phyloP scores from a whole-genome alignment of 2,888 invertebrate species.

The Zaprionus bogoriensis region DNA sequence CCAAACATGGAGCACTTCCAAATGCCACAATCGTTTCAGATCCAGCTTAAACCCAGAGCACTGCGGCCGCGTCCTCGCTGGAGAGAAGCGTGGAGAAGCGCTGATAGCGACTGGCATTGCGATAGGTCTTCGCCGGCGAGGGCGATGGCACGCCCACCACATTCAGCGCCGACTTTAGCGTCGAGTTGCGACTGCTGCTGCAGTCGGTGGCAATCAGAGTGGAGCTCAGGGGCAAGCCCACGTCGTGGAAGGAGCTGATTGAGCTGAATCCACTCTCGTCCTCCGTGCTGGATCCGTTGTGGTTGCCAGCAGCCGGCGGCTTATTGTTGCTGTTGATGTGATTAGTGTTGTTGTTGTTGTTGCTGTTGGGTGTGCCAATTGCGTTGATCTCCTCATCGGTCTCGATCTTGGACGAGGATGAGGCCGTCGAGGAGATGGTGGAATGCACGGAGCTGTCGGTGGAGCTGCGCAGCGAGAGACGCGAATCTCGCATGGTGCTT shows the following conservation, averaged over 20 bases:
- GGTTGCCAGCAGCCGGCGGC: slow-evolving; percentile 31
- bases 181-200: slow-evolving; percentile 79
- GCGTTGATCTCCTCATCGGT: slow-evolving; percentile 79
- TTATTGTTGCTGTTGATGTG: slow-evolving; percentile 43
- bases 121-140: slow-evolving; percentile 77
- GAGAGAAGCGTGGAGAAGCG: slow-evolving; percentile 81
- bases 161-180: slow-evolving; percentile 78
- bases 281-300: slow-evolving; percentile 84
- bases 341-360: slow-evolving; percentile 47
- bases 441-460: slow-evolving; percentile 83
- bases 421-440: slow-evolving; percentile 80
- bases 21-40: neutral
- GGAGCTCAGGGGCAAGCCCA: slow-evolving; percentile 86
- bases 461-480: slow-evolving; percentile 82
- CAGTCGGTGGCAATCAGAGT: slow-evolving; percentile 61
- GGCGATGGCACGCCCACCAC: slow-evolving; percentile 73
- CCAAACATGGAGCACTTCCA: neutral
- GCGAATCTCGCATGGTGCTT: slow-evolving; percentile 81
- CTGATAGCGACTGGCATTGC: slow-evolving; percentile 77
- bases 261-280: slow-evolving; percentile 94
- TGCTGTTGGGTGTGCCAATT: slow-evolving; percentile 18
- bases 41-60: slow-evolving; percentile 77
- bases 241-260: slow-evolving; percentile 92
- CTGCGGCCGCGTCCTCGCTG: slow-evolving; percentile 80
- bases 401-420: slow-evolving; percentile 79